Evolutionary conservation across 2,113 vertebrate genomes (phyloP).

Genomic region (Ceratotherium simum): DNA sequence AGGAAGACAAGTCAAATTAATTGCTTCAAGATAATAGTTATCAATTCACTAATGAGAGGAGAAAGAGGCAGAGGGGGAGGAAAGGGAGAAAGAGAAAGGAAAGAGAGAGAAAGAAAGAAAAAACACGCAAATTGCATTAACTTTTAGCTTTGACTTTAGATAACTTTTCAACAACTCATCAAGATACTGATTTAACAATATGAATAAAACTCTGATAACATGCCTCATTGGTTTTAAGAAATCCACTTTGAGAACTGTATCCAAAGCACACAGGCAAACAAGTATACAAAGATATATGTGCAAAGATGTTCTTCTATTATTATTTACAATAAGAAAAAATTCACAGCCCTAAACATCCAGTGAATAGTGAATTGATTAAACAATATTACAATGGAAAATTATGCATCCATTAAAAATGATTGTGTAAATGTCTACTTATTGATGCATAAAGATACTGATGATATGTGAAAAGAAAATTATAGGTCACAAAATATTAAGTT

Average conservation of each 20-base stretch:
- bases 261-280: background rate
- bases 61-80: background rate
- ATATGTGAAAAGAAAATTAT: background rate
- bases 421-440: background rate
- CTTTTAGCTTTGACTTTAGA: background rate
- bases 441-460: background rate
- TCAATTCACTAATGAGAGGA: background rate
- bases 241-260: background rate
- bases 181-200: background rate
- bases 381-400: background rate
- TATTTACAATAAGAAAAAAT: background rate
- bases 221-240: background rate
- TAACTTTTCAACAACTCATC: background rate
- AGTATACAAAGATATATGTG: background rate
- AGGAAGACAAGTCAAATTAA: too few relatives aligned
- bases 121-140: too few relatives aligned
- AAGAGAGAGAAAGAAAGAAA: background rate
- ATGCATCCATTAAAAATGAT: background rate
- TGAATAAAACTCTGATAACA: background rate
- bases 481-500: background rate
- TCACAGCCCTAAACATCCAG: background rate
- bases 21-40: background rate
- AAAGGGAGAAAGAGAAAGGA: background rate
- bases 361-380: background rate
- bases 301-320: background rate